These are phyloP conservation scores for Orchesella flavescens DNA, from an alignment of 2,888 invertebrate genomes.

Conservation along the genomic window DNA sequence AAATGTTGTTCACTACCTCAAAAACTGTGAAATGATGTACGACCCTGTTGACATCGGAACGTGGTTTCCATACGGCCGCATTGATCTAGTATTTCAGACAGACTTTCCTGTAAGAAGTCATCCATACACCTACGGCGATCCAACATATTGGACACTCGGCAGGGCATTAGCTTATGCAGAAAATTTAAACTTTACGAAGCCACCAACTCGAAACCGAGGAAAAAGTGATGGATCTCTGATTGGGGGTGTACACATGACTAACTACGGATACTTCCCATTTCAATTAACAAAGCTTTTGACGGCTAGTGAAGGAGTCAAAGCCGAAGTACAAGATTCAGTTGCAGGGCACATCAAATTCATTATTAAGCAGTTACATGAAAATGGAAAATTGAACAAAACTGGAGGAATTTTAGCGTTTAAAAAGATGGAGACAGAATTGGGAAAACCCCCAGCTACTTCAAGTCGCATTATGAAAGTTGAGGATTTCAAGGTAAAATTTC, in stretches of 20 bases:
- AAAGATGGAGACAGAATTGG: neutral
- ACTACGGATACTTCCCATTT: conserved; percentile 42
- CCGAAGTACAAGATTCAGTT: neutral
- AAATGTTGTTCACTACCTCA: conserved; percentile 14
- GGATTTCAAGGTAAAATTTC: neutral
- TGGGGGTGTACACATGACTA: conserved; percentile 54
- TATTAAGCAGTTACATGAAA: neutral
- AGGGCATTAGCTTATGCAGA: neutral
- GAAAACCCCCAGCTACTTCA: neutral
- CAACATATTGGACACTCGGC: conserved; percentile 45
- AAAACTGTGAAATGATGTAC: conserved; percentile 14
- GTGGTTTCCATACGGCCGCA: conserved; percentile 39
- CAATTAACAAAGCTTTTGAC: conserved; percentile 33
- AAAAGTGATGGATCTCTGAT: conserved; percentile 15
- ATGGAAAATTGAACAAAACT: neutral
- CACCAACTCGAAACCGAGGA: conserved; percentile 42
- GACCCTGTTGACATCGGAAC: conserved; percentile 44
- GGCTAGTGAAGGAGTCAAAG: neutral
- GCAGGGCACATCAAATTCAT: neutral
- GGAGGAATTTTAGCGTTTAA: neutral
- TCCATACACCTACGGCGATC: conserved; percentile 44
- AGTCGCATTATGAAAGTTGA: neutral
- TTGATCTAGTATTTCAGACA: conserved; percentile 14
- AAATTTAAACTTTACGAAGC: neutral
- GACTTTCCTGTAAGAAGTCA: conserved; percentile 40